Evolutionary conservation across 1,140 invertebrate species (phyloP).

Genomic region (Pseudachorutes palmiensis): DNA sequence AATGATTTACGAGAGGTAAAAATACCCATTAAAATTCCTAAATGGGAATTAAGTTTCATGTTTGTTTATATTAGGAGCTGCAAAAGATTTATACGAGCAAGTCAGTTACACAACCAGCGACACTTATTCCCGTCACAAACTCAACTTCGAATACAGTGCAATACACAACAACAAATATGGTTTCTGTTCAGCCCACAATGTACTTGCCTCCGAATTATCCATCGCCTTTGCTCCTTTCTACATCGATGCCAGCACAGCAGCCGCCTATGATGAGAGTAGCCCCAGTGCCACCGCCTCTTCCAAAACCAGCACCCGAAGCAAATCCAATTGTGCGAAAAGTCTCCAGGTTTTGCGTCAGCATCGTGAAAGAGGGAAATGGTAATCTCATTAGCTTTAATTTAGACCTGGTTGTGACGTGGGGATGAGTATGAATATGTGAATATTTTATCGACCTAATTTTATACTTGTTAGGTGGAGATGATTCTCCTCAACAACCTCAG

Average conservation of each 20-base stretch:
- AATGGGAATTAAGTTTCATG: no score
- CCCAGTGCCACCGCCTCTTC: background rate
- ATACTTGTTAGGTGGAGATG: no score
- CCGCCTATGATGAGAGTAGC: background rate
- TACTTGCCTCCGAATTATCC: background rate
- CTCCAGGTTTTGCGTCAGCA: background rate
- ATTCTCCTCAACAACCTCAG: background rate
- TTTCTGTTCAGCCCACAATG: background rate
- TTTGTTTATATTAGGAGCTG: background rate
- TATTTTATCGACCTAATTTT: no score
- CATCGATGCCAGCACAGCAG: background rate
- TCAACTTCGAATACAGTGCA: background rate
- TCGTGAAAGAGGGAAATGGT: background rate
- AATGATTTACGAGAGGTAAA: conserved; percentile 8
- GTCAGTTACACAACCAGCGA: background rate
- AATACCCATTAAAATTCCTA: no score
- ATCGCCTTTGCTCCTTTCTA: background rate
- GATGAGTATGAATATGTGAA: no score
- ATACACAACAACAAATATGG: background rate
- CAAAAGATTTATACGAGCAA: conserved; percentile 1
- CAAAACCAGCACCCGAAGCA: background rate
- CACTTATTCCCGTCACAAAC: background rate
- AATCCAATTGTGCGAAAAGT: background rate
- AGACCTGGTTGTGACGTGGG: no score
- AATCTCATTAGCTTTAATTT: background rate